Evolutionary conservation across 1,140 invertebrate species (phyloP), one percentile per base, ranked within the genome.

Genomic region (Drosophila busckii): DNA sequence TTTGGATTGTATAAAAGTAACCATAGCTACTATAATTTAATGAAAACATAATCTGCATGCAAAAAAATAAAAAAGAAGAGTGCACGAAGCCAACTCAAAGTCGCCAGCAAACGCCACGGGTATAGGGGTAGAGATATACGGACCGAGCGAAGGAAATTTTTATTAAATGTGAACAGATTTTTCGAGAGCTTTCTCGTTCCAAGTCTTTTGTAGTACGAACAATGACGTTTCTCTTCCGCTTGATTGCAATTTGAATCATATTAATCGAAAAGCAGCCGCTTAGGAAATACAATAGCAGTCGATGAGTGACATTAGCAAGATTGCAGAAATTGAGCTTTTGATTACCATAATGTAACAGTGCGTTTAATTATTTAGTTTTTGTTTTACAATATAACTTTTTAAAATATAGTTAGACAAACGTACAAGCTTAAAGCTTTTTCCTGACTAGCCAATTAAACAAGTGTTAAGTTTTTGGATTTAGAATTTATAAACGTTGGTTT

Each of bases 1-100:
- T 82, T 66, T 82, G 75, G 61, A 82, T 82, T 82, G 76, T 70
- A 82, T 82, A 82, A 82, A 82, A 75, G 75, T 82, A 82, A 82
- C 75, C 75, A 82, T 82, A 82, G 75, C 70, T 75, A 82, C 75
- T 54, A 83, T 83, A 82, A 82, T 82, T 83, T 82, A 82, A 82
- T 82, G 75, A 82, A 82, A 82, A 82, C 75, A 82, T 82, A 82
- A 82, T 82, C 76, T 82, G 65, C 60, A 82, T 70, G 67, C 75
- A 67, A 35, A 38, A 61, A 69, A 68, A 69, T 42, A 13, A 32
- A 29, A 50, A 29, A 50, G 28, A 55, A 41, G 34, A 42, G 49
- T 60, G 54, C 54, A 45, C 31, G 54, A 59, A 55, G 17, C 45
- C 38, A 50, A 28, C 29, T 17, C 54, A 40, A 63, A 22, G 10